These are phyloP conservation scores for Microcaecilia unicolor DNA, from an alignment of 2,797 vertebrate genomes.

Conservation along the genomic window DNA sequence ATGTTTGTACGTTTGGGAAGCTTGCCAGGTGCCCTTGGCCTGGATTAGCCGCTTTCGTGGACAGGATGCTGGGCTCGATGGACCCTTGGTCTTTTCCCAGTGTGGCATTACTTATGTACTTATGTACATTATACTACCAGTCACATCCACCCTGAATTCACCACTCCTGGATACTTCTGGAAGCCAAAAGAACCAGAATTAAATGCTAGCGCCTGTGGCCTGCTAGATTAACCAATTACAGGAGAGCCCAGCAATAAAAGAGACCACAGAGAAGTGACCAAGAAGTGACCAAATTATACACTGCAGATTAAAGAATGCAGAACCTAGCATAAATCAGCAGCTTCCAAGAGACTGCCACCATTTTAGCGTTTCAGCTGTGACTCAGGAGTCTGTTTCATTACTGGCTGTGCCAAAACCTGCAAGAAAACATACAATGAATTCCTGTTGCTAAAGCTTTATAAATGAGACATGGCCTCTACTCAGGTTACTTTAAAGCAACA, in stretches of 20 bases:
- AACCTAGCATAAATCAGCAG: slow-evolving; percentile 46
- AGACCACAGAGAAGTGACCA: slow-evolving; percentile 42
- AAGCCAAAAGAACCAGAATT: slow-evolving; percentile 20
- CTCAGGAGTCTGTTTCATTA: slow-evolving; percentile 3
- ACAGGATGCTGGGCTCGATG: too few relatives aligned
- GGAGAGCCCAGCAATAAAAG: slow-evolving; percentile 40
- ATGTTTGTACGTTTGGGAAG: too few relatives aligned
- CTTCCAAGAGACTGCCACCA: slow-evolving; percentile 32
- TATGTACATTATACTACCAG: too few relatives aligned
- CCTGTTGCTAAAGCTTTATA: too few relatives aligned
- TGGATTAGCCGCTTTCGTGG: too few relatives aligned
- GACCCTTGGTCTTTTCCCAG: too few relatives aligned
- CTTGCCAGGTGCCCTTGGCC: too few relatives aligned
- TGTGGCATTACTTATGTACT: too few relatives aligned
- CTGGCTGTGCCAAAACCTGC: not conserved
- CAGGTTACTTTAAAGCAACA: too few relatives aligned
- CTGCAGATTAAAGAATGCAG: slow-evolving; percentile 31
- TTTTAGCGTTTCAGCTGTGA: slow-evolving; percentile 31
- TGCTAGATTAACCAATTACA: slow-evolving; percentile 34
- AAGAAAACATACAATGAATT: slow-evolving; percentile 12
- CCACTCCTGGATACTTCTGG: too few relatives aligned
- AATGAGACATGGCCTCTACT: too few relatives aligned
- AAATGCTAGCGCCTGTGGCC: not conserved
- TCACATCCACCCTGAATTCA: slow-evolving; percentile 8
- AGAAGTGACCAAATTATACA: too few relatives aligned